A percentile compares a stretch with the other conserved stretches of the same genome.
phyloP scores from a whole-genome alignment of 2,888 invertebrate genomes.

The Lumbricus terrestris region DNA sequence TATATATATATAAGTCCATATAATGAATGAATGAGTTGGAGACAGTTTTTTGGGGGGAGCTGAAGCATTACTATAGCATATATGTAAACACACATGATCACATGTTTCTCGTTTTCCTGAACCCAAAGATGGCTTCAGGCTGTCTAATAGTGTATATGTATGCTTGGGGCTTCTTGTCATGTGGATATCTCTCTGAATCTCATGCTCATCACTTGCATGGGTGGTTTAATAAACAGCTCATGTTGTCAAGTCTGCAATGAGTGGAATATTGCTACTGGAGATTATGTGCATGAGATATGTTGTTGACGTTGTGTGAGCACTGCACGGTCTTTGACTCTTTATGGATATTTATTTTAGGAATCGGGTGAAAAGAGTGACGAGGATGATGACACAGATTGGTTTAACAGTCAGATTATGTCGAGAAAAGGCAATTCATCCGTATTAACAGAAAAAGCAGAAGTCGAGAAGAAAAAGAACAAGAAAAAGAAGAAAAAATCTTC shows the following conservation, averaged over 20 bases:
- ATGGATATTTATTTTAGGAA: conserved; percentile 6
- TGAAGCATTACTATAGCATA: neutral
- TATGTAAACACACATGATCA: neutral
- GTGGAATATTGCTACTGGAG: neutral
- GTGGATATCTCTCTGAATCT: neutral
- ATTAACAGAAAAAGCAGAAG: neutral
- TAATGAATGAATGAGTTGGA: no score
- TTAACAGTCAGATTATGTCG: neutral
- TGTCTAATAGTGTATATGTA: neutral
- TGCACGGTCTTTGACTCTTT: neutral
- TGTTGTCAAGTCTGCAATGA: neutral
- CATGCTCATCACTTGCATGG: neutral
- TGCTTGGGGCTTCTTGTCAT: neutral
- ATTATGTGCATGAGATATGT: neutral
- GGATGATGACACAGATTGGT: conserved; percentile 14
- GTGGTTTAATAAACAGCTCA: neutral
- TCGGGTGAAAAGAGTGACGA: neutral
- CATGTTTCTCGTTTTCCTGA: neutral
- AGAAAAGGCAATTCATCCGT: neutral
- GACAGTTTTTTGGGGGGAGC: neutral
- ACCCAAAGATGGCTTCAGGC: neutral
- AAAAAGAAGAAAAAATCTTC: neutral
- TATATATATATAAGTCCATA: no score
- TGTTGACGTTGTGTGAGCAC: neutral
- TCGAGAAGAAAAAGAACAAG: neutral